A percentile compares a stretch with the other conserved stretches of the same genome.
phyloP scores from a whole-genome alignment of 1,140 invertebrate species.

The Colletes latitarsis region DNA sequence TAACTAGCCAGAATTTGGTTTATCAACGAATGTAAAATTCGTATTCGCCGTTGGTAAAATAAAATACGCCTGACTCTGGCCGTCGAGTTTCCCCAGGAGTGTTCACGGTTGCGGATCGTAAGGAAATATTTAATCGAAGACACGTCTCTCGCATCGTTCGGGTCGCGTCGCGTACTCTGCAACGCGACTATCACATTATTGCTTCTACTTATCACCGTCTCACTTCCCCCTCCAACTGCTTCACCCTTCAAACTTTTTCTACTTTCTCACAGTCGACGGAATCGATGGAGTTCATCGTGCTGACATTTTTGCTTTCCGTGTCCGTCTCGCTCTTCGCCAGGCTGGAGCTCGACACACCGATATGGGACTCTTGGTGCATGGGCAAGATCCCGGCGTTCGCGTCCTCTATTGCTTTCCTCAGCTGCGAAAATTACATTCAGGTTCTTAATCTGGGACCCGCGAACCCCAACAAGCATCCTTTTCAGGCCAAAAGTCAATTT shows the following conservation, averaged over 20 bases:
- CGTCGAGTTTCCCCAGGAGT: neutral
- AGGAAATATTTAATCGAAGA: slow-evolving; percentile 14
- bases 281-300: slow-evolving; percentile 64
- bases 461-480: too few relatives aligned
- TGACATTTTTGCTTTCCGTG: slow-evolving; percentile 59
- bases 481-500: too few relatives aligned
- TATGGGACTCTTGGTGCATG: slow-evolving; percentile 71
- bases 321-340: slow-evolving; percentile 68
- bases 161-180: slow-evolving; percentile 61
- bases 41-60: too few relatives aligned
- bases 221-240: neutral
- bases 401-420: slow-evolving; percentile 93
- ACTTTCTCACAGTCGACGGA: slow-evolving; percentile 70
- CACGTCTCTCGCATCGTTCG: slow-evolving; percentile 61
- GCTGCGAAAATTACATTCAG: slow-evolving; percentile 77
- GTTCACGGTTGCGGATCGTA: slow-evolving; percentile 21
- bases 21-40: too few relatives aligned
- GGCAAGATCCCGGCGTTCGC: slow-evolving; percentile 88
- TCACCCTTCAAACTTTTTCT: slow-evolving; percentile 68
- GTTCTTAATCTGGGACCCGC: too few relatives aligned
- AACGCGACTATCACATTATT: slow-evolving; percentile 78
- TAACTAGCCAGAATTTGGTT: too few relatives aligned
- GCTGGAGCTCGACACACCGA: slow-evolving; percentile 68
- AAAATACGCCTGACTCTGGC: neutral
- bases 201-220: slow-evolving; percentile 41